Conservation (phyloP, 23 tunicate genomes). For the Ascidia mentula region DNA sequence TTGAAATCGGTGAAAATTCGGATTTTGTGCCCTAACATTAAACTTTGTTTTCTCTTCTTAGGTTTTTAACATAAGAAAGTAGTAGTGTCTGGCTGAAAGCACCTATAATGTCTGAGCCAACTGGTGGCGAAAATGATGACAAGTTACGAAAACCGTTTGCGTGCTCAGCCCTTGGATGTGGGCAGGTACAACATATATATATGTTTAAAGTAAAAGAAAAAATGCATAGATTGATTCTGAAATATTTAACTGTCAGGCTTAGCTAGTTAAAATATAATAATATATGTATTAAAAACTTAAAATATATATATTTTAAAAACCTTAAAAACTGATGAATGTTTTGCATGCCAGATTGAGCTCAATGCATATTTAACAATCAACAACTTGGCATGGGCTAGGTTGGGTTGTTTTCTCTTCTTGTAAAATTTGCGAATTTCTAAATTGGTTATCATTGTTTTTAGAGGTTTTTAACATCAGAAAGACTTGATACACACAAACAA, state of each 20-base stretch:
- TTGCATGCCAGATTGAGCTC: too few relatives aligned
- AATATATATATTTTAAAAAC: neutral
- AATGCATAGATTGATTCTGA: too few relatives aligned
- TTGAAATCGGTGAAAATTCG: neutral
- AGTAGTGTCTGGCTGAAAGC: neutral
- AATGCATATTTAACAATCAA: too few relatives aligned
- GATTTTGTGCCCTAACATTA: neutral
- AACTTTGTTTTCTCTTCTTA: neutral
- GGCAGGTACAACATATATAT: too few relatives aligned
- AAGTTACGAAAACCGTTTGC: slow-evolving; percentile 14
- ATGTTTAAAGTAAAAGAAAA: too few relatives aligned
- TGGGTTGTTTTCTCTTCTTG: too few relatives aligned
- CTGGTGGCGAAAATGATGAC: slow-evolving; percentile 47
- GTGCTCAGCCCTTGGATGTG: slow-evolving; percentile 64
- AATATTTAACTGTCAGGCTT: too few relatives aligned
- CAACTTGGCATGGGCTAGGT: too few relatives aligned
- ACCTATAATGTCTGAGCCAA: slow-evolving; percentile 21
- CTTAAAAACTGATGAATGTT: neutral
- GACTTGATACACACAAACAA: slow-evolving; percentile 53
- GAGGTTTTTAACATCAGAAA: slow-evolving; percentile 45
- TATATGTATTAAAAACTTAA: too few relatives aligned
- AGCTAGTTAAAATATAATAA: too few relatives aligned
- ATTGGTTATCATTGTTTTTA: too few relatives aligned
- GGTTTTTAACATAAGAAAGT: neutral
- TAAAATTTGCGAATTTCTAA: too few relatives aligned